Percentiles rank a stretch among this genome's conserved stretches.
Conservation (phyloP, 2,888 invertebrate genomes). For the Mycogona germanica region DNA sequence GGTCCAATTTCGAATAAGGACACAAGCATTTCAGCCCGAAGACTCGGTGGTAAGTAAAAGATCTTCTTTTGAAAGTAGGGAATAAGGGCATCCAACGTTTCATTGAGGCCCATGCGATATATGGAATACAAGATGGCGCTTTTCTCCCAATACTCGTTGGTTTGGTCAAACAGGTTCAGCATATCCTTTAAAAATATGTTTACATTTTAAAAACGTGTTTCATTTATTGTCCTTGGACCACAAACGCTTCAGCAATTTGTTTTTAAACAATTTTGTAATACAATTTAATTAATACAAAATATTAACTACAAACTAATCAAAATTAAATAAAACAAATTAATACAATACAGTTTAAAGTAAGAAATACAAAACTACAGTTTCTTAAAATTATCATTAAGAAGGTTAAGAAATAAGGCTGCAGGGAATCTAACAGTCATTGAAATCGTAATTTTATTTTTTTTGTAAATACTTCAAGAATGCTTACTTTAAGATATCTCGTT, state of each 20-base stretch:
- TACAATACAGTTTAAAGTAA: too few species aligned
- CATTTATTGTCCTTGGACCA: too few species aligned
- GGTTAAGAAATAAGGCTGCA: neutral
- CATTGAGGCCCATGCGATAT: conserved; percentile 12
- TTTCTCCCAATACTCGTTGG: conserved; percentile 9
- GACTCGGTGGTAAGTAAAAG: neutral
- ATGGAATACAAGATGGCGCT: neutral
- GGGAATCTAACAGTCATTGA: neutral
- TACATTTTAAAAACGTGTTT: conserved; percentile 1
- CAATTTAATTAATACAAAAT: neutral
- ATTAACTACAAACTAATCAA: neutral
- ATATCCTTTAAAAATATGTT: conserved; percentile 16
- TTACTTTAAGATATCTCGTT: conserved; percentile 10
- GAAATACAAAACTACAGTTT: neutral
- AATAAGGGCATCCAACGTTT: conserved; percentile 9
- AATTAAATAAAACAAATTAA: neutral
- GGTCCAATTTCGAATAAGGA: conserved; percentile 11
- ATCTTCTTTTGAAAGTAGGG: conserved; percentile 9
- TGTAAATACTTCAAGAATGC: neutral
- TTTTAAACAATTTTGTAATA: too few species aligned
- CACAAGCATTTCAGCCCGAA: conserved; percentile 4
- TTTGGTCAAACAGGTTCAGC: conserved; percentile 3
- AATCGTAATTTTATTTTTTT: neutral
- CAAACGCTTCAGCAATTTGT: too few species aligned
- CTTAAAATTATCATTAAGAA: neutral